Evolutionary conservation across 2,888 invertebrate genomes (phyloP).

Genomic region (Embidobia sp.): DNA sequence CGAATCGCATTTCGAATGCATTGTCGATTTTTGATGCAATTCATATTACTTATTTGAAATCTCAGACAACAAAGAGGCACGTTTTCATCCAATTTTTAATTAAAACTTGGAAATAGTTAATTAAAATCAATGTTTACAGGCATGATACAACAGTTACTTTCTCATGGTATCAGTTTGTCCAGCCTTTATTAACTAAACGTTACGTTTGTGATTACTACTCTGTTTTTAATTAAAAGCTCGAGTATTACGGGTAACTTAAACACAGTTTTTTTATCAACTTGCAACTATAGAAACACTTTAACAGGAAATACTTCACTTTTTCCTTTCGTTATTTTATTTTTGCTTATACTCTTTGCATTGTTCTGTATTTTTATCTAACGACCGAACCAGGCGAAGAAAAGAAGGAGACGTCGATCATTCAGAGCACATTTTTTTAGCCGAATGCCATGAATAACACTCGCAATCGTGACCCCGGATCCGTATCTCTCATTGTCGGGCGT

Average conservation of each 20-base stretch:
- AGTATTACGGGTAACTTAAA: slow-evolving; percentile 34
- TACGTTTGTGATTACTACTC: slow-evolving; percentile 18
- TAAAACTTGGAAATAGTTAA: too few species aligned
- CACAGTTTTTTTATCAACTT: slow-evolving; percentile 17
- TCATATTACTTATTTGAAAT: too few species aligned
- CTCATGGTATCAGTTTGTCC: slow-evolving; percentile 2
- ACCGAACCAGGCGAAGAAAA: slow-evolving; percentile 18
- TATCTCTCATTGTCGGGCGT: slow-evolving; percentile 45
- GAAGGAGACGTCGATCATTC: slow-evolving; percentile 26
- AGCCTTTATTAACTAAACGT: slow-evolving; percentile 26
- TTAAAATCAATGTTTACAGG: not conserved
- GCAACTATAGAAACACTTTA: slow-evolving; percentile 10
- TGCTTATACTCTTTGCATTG: slow-evolving; percentile 8
- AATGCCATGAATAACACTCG: slow-evolving; percentile 49
- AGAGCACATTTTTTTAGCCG: slow-evolving; percentile 20
- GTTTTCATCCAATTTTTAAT: too few species aligned
- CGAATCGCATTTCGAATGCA: too few species aligned
- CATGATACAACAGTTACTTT: not conserved
- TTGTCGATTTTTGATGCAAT: too few species aligned
- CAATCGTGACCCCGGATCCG: slow-evolving; percentile 28
- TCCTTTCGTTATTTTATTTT: slow-evolving; percentile 12
- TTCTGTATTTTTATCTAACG: slow-evolving; percentile 34
- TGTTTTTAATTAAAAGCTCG: slow-evolving; percentile 43
- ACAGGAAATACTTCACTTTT: slow-evolving; percentile 5
- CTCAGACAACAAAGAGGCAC: too few species aligned